Evolutionary conservation across 2,113 vertebrate species (phyloP), one percentile per base, ranked within the genome.

Genomic region (Stigmatopora argus): DNA sequence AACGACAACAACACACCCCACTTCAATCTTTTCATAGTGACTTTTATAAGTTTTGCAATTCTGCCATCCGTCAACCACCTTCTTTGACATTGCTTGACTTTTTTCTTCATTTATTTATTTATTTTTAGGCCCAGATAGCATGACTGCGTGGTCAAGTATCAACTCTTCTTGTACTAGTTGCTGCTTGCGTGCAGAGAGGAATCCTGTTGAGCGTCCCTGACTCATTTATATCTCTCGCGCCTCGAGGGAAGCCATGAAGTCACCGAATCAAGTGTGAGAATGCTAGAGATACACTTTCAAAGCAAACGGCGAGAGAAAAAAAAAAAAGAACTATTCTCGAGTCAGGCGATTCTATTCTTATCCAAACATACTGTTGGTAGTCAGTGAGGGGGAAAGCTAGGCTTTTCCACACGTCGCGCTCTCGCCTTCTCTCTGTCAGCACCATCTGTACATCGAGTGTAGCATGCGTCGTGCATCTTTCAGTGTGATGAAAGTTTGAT

Each of bases 191-290:
- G 88, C 88, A 76, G 83, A 83, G 78, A 80, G 78, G 79, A 83
- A 79, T 81, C 81, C 77, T 77, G 77, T 74, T 80, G 72, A 83
- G 80, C 75, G 65, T 84, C 78, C 59, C 72, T 75, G 80, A 77
- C 78, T 83, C 82, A 81, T 69, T 79, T 77, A 73, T 75, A 75
- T 80, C 82, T 88, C 82, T 77, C 75, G 75, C 44, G 66, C 83
- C 83, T 83, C 35, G 64, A 65, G 78, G 82, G 79, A 79, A 79
- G 75, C 60, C 75, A 85, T 87, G 87, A 86, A 86, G 84, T 87
- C 81, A 85, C 86, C 73, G 85, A 87, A 81, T 88, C 83, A 88
- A 86, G 84, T 89, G 86, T 86, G 83, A 84, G 77, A 83, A 83
- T 82, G 68, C 83, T 78, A 81, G 83, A 83, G 79, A 87, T 82